Percentiles rank a stretch among this genome's conserved stretches.
These are phyloP conservation scores for Cheilosia soror DNA, from an alignment of 2,888 invertebrate species.

Conservation along the genomic window DNA sequence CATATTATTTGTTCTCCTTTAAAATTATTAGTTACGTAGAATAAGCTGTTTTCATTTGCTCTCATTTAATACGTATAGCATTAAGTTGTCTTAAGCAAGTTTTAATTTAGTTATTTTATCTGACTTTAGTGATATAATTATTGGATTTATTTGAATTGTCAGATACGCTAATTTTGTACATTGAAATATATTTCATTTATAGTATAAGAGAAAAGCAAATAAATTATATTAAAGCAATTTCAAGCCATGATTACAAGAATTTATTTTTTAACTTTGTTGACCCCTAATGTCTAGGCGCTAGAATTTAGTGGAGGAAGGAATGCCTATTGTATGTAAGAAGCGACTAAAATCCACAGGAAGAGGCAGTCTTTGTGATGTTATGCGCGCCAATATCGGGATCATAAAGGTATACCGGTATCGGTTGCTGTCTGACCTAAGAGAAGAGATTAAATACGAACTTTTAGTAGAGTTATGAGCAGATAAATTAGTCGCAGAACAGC, in stretches of 20 bases:
- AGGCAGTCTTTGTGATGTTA: no score
- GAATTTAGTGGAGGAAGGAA: no score
- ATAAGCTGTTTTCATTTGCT: constrained; percentile 34
- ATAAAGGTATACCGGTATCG: no score
- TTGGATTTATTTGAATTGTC: constrained; percentile 64
- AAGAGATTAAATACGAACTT: no score
- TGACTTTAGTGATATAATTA: constrained; percentile 67
- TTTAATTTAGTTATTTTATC: constrained; percentile 24
- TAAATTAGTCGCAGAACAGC: no score
- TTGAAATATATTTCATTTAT: constrained; percentile 49
- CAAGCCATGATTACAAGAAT: neutral
- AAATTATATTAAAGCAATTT: constrained; percentile 41
- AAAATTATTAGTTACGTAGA: constrained; percentile 49
- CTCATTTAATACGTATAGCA: constrained; percentile 25
- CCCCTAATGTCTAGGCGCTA: no score
- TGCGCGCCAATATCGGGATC: no score
- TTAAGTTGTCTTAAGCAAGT: constrained; percentile 45
- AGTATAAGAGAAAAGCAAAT: constrained; percentile 31
- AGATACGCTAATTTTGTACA: constrained; percentile 48
- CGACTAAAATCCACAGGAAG: no score
- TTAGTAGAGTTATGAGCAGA: no score
- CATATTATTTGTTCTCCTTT: constrained; percentile 28
- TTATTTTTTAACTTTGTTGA: neutral
- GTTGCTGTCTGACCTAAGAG: no score
- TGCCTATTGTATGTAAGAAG: no score